These are phyloP conservation scores for Drosophila hamatofila DNA, from an alignment of 2,888 invertebrate genomes.

Conservation along the genomic window DNA sequence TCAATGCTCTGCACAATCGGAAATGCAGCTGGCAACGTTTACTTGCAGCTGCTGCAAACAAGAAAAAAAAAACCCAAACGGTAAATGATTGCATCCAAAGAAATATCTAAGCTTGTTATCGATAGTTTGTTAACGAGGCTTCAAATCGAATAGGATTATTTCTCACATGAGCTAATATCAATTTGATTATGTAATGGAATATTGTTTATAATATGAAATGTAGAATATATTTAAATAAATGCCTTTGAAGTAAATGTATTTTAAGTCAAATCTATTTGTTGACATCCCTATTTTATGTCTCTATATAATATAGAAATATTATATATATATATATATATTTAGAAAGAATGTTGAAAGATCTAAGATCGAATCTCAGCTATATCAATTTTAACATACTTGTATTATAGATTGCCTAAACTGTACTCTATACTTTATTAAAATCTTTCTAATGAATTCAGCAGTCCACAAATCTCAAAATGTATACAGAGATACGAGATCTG, in stretches of 20 bases:
- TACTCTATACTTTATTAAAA: too few relatives aligned
- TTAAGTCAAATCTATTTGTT: too few relatives aligned
- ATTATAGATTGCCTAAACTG: too few relatives aligned
- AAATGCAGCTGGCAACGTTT: conserved; percentile 34
- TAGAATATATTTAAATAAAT: not conserved
- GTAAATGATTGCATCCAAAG: not conserved
- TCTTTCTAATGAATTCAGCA: too few relatives aligned
- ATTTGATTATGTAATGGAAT: not conserved
- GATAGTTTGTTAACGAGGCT: not conserved
- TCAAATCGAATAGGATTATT: not conserved
- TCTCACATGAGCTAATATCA: not conserved
- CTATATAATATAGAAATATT: too few relatives aligned
- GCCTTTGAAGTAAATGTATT: not conserved
- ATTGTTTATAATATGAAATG: not conserved
- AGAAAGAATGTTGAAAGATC: too few relatives aligned
- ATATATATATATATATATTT: too few relatives aligned
- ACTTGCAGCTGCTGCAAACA: conserved; percentile 15
- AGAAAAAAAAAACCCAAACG: conserved; percentile 5
- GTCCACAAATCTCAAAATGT: too few relatives aligned
- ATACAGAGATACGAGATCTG: too few relatives aligned
- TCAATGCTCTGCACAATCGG: conserved; percentile 50
- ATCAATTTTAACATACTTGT: too few relatives aligned
- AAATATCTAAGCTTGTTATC: not conserved
- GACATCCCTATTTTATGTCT: too few relatives aligned
- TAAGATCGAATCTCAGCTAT: too few relatives aligned